A percentile compares a stretch with the other conserved stretches of the same genome.
Evolutionary conservation across 2,888 invertebrate genomes (phyloP).

Genomic region (Papilio elwesi): DNA sequence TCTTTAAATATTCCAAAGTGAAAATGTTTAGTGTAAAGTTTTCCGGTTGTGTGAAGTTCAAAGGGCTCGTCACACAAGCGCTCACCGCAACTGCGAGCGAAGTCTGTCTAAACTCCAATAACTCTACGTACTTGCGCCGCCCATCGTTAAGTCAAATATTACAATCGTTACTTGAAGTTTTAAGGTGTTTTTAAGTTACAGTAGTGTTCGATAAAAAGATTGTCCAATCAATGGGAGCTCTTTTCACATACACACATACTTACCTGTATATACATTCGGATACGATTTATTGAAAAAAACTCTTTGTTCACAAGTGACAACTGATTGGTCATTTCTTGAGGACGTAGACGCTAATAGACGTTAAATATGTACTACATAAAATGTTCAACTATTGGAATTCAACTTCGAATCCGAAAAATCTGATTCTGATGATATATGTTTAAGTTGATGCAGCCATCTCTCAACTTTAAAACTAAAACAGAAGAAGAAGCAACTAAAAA

Average conservation of each 20-base stretch:
- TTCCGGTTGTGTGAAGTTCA: constrained; percentile 14
- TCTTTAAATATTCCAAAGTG: background rate
- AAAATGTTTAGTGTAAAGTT: constrained; percentile 16
- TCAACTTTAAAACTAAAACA: background rate
- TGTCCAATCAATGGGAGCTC: background rate
- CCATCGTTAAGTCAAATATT: background rate
- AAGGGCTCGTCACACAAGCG: constrained; percentile 3
- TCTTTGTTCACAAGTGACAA: too few relatives aligned
- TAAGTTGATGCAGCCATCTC: background rate
- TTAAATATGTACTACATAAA: too few relatives aligned
- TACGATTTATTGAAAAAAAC: too few relatives aligned
- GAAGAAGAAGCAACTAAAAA: constrained; percentile 6
- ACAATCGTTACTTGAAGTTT: background rate
- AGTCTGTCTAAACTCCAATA: constrained; percentile 6
- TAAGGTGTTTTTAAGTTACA: background rate
- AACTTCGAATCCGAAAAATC: background rate
- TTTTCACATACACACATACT: background rate
- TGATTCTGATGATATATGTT: background rate
- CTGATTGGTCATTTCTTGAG: too few relatives aligned
- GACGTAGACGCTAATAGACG: too few relatives aligned
- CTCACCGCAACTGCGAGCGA: background rate
- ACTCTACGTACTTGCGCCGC: constrained; percentile 11
- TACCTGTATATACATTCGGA: background rate
- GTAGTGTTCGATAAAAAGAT: background rate
- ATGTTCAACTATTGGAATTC: too few relatives aligned